Base-by-base conservation (phyloP, 2,888 invertebrate genomes). In the Cryptophagus acutangulus region DNA sequence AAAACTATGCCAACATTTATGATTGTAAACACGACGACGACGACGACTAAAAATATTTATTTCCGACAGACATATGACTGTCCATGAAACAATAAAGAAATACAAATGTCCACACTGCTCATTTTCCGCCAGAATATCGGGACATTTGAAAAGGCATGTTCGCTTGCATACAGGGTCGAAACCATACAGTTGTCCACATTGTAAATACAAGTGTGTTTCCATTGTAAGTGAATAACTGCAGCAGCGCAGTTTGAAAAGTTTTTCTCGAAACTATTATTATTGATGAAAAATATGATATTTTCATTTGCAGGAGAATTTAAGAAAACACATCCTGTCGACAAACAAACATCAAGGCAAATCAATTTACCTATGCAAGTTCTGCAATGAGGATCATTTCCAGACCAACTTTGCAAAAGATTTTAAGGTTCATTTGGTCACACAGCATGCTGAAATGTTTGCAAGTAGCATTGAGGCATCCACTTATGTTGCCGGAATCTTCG, bases 171-270 rank as follows among this genome's bases (percentile, higher is more conserved):
- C 82, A 2, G 87, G 87, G 2, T 75, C 80, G 18, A 90, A 88
- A 63, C 91, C 93, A 0, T 92, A 86, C 69, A 75, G 75, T 37
- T 95, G 95, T 68, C 87, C 87, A 0, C 81, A 90, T 63, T 95
- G 94, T 63, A 58, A 72, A 16, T 86, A 84, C 57, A 79, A 79
- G 3, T 87, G 87, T 65, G 88, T 84, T 49, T 83, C 82, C 59
- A 74, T 87, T 73, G 87, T 88, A 69, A 76, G 74, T 46, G 16
- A 14, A 15, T 1, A 10, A 2, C 17, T 4, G 33, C 15, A 33
- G 14, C 14, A 36, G 29, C 9, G 12, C 15, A n/a, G 28, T 9
- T 29, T 4, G 4, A 26, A 24, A 34, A 4, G 9, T 16, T 26
- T 37, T 40, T 33, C 28, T 16, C 17, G 18, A 42, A 36, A 35